Percentiles rank a stretch among this genome's conserved stretches.
These are phyloP conservation scores for Priocnemis perturbator DNA, from an alignment of 2,888 invertebrate species.

Conservation along the genomic window DNA sequence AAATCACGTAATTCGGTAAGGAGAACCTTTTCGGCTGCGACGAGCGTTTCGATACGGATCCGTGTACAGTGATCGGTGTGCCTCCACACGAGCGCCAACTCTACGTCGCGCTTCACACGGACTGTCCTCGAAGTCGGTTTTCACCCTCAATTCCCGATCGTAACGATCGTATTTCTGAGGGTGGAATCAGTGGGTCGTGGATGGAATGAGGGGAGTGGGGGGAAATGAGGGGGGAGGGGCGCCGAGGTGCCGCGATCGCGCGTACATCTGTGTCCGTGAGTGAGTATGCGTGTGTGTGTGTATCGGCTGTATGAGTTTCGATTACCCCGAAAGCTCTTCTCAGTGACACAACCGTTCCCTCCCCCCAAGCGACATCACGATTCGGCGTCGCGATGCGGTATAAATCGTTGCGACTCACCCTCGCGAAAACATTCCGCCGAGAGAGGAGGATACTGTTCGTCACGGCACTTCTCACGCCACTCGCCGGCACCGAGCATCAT, in stretches of 20 bases:
- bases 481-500: no score
- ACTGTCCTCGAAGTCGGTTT: constrained; percentile 35
- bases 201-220: constrained; percentile 1
- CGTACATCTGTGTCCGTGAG: no score
- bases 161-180: constrained; percentile 52
- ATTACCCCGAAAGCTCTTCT: constrained; percentile 9
- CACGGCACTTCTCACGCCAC: neutral
- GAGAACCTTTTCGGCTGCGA: constrained; percentile 33
- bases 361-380: no score
- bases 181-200: constrained; percentile 2
- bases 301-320: neutral
- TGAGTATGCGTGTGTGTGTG: no score
- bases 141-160: constrained; percentile 46
- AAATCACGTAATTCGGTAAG: constrained; percentile 48
- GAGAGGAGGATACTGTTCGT: neutral
- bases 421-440: neutral
- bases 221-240: constrained; percentile 21
- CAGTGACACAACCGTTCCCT: neutral
- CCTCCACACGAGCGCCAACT: neutral
- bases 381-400: neutral
- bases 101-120: constrained; percentile 7
- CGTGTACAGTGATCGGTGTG: constrained; percentile 22
- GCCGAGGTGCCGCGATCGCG: constrained; percentile 33
- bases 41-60: constrained; percentile 22
- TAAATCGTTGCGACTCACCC: constrained; percentile 2